A percentile compares a stretch with the other conserved stretches of the same genome.
Evolutionary conservation across 2,888 invertebrate species (phyloP).

Genomic region (Plebejus anna): DNA sequence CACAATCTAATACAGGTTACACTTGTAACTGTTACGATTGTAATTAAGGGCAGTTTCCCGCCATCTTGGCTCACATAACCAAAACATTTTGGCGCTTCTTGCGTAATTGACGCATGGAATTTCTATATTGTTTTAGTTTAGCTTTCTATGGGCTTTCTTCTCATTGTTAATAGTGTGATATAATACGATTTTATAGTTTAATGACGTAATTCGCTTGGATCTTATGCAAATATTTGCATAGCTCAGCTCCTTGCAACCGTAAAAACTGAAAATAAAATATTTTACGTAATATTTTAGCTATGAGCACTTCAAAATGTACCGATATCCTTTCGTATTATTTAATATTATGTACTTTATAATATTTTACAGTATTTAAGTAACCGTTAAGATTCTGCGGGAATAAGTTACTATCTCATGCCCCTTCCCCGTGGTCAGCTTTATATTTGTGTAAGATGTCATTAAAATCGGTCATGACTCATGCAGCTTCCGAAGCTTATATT

Average conservation of each 20-base stretch:
- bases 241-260: not conserved
- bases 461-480: not conserved
- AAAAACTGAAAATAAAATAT: not conserved
- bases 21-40: not conserved
- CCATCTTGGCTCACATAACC: constrained; percentile 34
- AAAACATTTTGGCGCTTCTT: constrained; percentile 38
- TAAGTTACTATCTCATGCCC: too few relatives aligned
- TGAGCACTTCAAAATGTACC: too few relatives aligned
- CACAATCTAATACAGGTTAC: not conserved
- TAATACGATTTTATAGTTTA: not conserved
- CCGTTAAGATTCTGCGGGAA: too few relatives aligned
- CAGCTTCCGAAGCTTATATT: not conserved
- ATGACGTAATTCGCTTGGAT: not conserved
- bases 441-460: too few relatives aligned
- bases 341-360: too few relatives aligned
- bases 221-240: constrained; percentile 1
- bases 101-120: constrained; percentile 44
- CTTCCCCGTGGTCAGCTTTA: too few relatives aligned
- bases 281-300: not conserved
- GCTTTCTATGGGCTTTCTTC: constrained; percentile 69
- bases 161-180: constrained; percentile 38
- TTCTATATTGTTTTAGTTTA: constrained; percentile 57
- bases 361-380: too few relatives aligned
- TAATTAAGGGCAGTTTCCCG: constrained; percentile 10
- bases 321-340: too few relatives aligned